phyloP scores from a whole-genome alignment of 35 echinoderm and acorn worm species.

The Amphiura filiformis region DNA sequence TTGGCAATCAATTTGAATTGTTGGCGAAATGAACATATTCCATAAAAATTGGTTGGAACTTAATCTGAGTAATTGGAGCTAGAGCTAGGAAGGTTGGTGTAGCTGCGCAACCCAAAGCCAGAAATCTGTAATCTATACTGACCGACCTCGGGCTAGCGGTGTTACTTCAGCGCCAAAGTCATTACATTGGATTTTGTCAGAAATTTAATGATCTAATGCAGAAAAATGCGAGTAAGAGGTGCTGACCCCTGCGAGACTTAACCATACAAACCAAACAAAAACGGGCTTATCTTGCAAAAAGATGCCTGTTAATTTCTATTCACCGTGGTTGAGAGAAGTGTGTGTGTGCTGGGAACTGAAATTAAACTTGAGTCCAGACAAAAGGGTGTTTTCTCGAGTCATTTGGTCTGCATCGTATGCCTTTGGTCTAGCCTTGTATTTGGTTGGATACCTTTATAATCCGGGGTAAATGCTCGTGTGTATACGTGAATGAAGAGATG shows the following conservation, averaged over 20 bases:
- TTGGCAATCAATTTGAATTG: neutral
- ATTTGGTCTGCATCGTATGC: neutral
- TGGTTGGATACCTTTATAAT: neutral
- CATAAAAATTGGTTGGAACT: neutral
- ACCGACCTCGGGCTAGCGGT: neutral
- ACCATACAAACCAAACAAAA: conserved; percentile 1
- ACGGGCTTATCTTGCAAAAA: neutral
- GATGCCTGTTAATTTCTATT: conserved; percentile 8
- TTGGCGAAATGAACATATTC: conserved; percentile 1
- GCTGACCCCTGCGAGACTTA: neutral
- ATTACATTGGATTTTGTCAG: neutral
- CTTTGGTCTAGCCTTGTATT: neutral
- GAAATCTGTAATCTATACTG: neutral
- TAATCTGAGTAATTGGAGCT: conserved; percentile 4
- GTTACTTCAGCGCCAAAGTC: neutral
- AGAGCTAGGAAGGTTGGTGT: neutral
- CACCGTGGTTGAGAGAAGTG: neutral
- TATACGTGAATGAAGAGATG: no score
- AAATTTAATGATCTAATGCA: conserved; percentile 3
- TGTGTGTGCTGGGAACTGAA: neutral
- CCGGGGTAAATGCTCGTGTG: neutral
- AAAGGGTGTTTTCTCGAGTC: neutral
- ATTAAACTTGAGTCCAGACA: conserved; percentile 8
- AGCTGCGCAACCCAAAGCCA: neutral
- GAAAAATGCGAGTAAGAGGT: conserved; percentile 14